Percentiles rank a stretch among this genome's conserved stretches.
phyloP scores from a whole-genome alignment of 2,797 vertebrate species.

The Simalia tracyae region DNA sequence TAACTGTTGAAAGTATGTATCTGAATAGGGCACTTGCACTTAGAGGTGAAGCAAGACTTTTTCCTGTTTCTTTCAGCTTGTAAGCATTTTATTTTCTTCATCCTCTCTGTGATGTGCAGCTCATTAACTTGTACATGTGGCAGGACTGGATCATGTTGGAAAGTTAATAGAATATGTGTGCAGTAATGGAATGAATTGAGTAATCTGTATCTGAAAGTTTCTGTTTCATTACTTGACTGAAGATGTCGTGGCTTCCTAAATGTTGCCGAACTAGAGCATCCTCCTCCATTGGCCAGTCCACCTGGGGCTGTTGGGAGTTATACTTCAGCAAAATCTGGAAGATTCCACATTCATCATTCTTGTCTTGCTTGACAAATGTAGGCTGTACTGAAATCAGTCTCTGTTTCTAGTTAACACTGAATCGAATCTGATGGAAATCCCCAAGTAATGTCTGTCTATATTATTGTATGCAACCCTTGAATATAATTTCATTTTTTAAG shows the following conservation, averaged over 20 bases:
- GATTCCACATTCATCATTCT: neutral
- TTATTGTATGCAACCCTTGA: neutral
- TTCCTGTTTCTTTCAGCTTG: neutral
- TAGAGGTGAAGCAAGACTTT: neutral
- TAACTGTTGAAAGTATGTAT: neutral
- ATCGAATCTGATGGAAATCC: neutral
- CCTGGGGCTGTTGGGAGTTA: neutral
- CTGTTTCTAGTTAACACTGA: neutral
- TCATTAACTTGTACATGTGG: neutral
- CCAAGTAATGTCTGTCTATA: neutral
- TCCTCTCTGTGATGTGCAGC: neutral
- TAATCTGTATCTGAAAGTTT: neutral
- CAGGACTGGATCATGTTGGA: constrained; percentile 6
- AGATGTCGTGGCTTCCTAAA: neutral
- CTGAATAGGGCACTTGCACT: neutral
- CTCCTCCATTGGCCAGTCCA: neutral
- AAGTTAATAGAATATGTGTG: constrained; percentile 14
- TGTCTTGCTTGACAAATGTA: neutral
- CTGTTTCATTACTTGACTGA: neutral
- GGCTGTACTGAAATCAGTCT: neutral
- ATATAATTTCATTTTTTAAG: neutral
- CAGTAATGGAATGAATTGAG: neutral
- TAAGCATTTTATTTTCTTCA: neutral
- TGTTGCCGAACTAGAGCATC: neutral
- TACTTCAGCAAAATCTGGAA: neutral